Percentiles rank a stretch among this genome's conserved stretches.
Evolutionary conservation across 2,888 invertebrate species (phyloP).

Genomic region (Muscina levida): DNA sequence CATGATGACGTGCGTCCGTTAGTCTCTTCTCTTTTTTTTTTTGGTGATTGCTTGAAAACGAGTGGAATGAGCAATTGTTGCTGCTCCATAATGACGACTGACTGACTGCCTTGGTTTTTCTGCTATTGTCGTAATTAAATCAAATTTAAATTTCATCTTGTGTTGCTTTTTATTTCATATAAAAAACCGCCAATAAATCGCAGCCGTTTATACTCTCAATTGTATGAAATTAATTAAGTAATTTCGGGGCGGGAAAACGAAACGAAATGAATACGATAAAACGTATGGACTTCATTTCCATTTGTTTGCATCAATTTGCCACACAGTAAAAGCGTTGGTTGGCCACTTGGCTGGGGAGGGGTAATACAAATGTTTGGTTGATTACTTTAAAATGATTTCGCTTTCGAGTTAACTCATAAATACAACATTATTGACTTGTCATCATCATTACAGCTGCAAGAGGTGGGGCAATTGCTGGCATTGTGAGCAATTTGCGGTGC

Average conservation of each 20-base stretch:
- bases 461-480: background rate
- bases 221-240: conserved; percentile 54
- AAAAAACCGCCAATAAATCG: conserved; percentile 15
- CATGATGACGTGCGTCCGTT: background rate
- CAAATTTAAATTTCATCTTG: conserved; percentile 37
- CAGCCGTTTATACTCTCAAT: conserved; percentile 14
- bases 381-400: conserved; percentile 26
- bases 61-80: background rate
- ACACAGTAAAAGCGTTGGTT: background rate
- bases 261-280: conserved; percentile 20
- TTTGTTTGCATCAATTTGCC: conserved; percentile 22
- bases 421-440: conserved; percentile 22
- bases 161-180: conserved; percentile 19
- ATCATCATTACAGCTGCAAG: background rate
- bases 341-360: background rate
- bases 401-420: conserved; percentile 17
- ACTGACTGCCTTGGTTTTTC: too few relatives aligned
- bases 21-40: conserved; percentile 15
- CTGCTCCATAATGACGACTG: background rate
- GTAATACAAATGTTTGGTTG: background rate
- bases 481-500: background rate
- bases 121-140: conserved; percentile 50
- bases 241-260: conserved; percentile 48
- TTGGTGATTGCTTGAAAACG: background rate
- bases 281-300: conserved; percentile 1